phyloP scores from a whole-genome alignment of 2,113 vertebrate species.

The Rhinoderma darwinii region DNA sequence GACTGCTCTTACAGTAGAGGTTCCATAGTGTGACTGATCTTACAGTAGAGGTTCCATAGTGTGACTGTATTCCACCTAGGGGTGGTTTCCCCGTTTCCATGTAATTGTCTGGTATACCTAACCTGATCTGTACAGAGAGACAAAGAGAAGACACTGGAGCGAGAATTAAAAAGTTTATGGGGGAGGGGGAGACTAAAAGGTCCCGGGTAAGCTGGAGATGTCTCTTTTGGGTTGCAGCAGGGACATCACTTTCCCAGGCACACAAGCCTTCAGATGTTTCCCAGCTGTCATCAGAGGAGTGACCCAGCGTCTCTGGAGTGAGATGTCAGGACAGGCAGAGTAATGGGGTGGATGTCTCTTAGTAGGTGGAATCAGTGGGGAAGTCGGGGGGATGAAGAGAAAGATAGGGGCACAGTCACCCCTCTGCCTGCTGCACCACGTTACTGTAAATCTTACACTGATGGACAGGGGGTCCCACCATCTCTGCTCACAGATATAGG shows the following conservation, averaged over 20 bases:
- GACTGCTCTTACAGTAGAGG: too few relatives aligned
- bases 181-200: background rate
- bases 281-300: conserved; percentile 23
- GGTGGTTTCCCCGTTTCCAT: too few relatives aligned
- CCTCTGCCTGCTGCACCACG: background rate
- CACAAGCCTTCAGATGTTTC: conserved; percentile 26
- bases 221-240: background rate
- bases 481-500: too few relatives aligned
- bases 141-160: background rate
- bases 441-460: background rate
- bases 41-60: too few relatives aligned
- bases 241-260: conserved; percentile 52
- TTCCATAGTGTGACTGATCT: too few relatives aligned
- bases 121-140: background rate
- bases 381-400: too few relatives aligned
- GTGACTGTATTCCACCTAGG: too few relatives aligned
- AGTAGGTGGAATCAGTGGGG: too few relatives aligned
- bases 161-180: background rate
- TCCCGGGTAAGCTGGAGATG: background rate
- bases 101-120: too few relatives aligned
- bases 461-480: background rate
- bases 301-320: background rate
- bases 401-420: background rate
- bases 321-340: background rate
- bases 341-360: background rate